phyloP scores from a whole-genome alignment of 2,113 vertebrate species.

The Glaucidium brasilianum region DNA sequence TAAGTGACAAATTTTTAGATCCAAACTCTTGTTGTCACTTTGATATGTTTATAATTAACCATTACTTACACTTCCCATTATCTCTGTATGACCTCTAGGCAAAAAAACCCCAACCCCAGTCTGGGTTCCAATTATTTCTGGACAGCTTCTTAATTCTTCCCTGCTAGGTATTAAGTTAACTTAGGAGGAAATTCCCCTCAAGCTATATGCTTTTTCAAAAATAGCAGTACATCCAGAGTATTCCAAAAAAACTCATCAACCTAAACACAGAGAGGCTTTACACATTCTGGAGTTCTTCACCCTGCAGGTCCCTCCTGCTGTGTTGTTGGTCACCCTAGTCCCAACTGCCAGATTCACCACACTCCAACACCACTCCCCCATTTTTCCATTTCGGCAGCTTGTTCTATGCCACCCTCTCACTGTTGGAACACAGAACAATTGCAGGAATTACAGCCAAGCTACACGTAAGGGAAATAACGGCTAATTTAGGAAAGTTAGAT shows the following conservation, averaged over 20 bases:
- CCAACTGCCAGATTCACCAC: background rate
- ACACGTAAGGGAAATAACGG: background rate
- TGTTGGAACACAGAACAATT: background rate
- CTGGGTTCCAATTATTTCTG: background rate
- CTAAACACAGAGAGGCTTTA: background rate
- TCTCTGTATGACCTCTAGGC: background rate
- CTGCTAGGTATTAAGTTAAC: background rate
- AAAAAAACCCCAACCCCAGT: background rate
- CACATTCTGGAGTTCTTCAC: background rate
- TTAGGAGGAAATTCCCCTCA: background rate
- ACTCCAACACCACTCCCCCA: background rate
- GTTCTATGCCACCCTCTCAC: background rate
- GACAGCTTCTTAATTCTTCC: background rate
- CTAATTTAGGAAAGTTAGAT: background rate
- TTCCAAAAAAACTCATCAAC: background rate
- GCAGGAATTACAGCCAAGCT: background rate
- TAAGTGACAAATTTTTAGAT: background rate
- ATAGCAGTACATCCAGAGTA: background rate
- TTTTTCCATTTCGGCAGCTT: background rate
- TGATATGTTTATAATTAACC: background rate
- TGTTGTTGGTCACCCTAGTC: background rate
- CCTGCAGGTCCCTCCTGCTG: background rate
- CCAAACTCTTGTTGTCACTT: background rate
- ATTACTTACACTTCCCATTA: background rate
- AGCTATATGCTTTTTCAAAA: background rate